Percentiles rank a stretch among this genome's conserved stretches.
phyloP scores from a whole-genome alignment of 2,888 invertebrate genomes.

The Ophioninae sp. region DNA sequence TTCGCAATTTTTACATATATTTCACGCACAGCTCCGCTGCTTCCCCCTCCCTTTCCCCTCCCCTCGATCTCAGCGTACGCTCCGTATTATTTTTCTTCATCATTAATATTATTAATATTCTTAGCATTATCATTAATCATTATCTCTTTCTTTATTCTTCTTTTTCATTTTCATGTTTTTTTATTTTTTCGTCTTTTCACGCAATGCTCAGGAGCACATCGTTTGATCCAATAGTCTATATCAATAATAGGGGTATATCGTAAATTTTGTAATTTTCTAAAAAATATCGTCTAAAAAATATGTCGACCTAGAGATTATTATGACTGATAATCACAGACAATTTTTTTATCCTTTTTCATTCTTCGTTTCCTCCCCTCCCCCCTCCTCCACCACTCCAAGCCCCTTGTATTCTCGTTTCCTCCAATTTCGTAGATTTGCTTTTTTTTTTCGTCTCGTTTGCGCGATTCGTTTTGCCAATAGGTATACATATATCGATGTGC shows the following conservation, averaged over 20 bases:
- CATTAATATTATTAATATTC: slow-evolving; percentile 24
- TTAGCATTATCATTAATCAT: slow-evolving; percentile 36
- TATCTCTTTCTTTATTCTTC: slow-evolving; percentile 26
- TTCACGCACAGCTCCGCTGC: slow-evolving; percentile 53
- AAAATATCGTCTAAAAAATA: slow-evolving; percentile 81
- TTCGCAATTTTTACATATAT: slow-evolving; percentile 64
- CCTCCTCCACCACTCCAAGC: slow-evolving; percentile 60
- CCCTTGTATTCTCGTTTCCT: too few relatives aligned
- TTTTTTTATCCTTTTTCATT: slow-evolving; percentile 73
- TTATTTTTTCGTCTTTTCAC: slow-evolving; percentile 62
- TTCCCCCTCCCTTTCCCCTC: slow-evolving; percentile 50
- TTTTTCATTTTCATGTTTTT: slow-evolving; percentile 28
- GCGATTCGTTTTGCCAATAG: slow-evolving; percentile 42
- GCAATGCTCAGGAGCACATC: slow-evolving; percentile 65
- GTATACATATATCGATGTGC: background rate
- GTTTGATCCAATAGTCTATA: slow-evolving; percentile 78
- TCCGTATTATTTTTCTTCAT: slow-evolving; percentile 65
- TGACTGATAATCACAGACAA: slow-evolving; percentile 81
- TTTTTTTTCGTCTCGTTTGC: slow-evolving; percentile 55
- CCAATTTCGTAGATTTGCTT: slow-evolving; percentile 59
- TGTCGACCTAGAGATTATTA: slow-evolving; percentile 81
- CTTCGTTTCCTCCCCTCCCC: slow-evolving; percentile 53
- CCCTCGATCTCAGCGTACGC: slow-evolving; percentile 8
- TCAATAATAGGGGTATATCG: slow-evolving; percentile 79
- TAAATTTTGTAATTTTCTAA: slow-evolving; percentile 80